A percentile compares a stretch with the other conserved stretches of the same genome.
phyloP scores from a whole-genome alignment of 1,140 invertebrate genomes.

The Adoxophyes honmai region DNA sequence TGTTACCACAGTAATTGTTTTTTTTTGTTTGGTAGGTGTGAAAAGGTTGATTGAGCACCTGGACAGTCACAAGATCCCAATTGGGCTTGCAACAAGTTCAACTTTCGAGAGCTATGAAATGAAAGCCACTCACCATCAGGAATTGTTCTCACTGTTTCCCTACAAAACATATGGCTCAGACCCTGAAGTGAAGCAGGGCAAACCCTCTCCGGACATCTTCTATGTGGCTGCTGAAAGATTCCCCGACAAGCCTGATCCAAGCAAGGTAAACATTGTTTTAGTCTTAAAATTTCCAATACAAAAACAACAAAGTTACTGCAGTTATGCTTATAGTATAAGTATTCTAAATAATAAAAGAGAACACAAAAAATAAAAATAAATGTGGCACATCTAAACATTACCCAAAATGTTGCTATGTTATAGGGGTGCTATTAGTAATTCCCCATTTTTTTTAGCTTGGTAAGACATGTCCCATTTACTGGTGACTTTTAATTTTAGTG shows the following conservation, averaged over 20 bases:
- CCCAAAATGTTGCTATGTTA: too few relatives aligned
- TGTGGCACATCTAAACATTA: too few relatives aligned
- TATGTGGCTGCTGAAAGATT: constrained; percentile 84
- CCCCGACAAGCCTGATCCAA: constrained; percentile 77
- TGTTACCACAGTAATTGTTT: too few relatives aligned
- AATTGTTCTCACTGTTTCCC: constrained; percentile 81
- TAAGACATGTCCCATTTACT: too few relatives aligned
- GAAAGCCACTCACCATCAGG: constrained; percentile 83
- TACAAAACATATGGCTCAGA: constrained; percentile 85
- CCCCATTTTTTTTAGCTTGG: too few relatives aligned
- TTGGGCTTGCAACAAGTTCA: constrained; percentile 88
- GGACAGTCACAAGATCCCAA: constrained; percentile 80
- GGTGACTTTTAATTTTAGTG: constrained; percentile 78
- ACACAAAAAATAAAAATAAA: too few relatives aligned
- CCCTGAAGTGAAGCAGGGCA: constrained; percentile 85
- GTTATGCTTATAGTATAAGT: too few relatives aligned
- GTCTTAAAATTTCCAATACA: too few relatives aligned
- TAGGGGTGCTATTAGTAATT: background rate
- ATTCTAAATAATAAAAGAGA: too few relatives aligned
- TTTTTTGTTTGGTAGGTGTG: constrained; percentile 77
- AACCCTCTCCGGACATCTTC: constrained; percentile 89
- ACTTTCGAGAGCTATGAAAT: constrained; percentile 79
- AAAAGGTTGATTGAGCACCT: constrained; percentile 84
- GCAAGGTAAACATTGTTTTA: constrained; percentile 77
- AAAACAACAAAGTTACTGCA: too few relatives aligned